A percentile compares a stretch with the other conserved stretches of the same genome.
phyloP scores from a whole-genome alignment of 2,797 vertebrate species.

The Chaetophractus vellerosus region DNA sequence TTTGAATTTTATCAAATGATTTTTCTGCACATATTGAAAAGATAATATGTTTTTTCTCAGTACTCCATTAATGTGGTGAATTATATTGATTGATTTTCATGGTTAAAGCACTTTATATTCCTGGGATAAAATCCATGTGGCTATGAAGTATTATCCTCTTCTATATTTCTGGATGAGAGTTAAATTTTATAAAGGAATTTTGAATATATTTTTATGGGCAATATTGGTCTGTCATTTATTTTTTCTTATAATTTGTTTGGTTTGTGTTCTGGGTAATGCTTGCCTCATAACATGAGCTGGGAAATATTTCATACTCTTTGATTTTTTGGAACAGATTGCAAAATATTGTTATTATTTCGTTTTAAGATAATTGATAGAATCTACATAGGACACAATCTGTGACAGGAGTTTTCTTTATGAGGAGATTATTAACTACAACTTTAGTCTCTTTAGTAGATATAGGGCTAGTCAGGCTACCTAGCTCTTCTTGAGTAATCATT shows the following conservation, averaged over 20 bases:
- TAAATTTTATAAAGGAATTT: neutral
- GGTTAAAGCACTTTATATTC: neutral
- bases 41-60: too few relatives aligned
- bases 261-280: neutral
- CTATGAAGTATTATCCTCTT: neutral
- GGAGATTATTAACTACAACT: neutral
- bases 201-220: neutral
- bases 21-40: too few relatives aligned
- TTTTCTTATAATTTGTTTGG: neutral
- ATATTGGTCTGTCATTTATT: neutral
- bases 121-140: neutral
- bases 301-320: neutral
- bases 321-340: neutral
- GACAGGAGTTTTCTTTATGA: neutral
- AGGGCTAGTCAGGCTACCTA: neutral
- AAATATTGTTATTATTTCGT: neutral
- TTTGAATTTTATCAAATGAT: slow-evolving; percentile 5
- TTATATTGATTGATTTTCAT: neutral
- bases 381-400: neutral
- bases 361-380: neutral
- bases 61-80: neutral
- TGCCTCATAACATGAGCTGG: neutral
- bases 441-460: neutral
- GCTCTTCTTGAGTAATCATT: neutral
- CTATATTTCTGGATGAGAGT: neutral